A percentile compares a stretch with the other conserved stretches of the same genome.
These are phyloP conservation scores for Brenthis ino DNA, from an alignment of 2,888 invertebrate genomes.

Conservation along the genomic window DNA sequence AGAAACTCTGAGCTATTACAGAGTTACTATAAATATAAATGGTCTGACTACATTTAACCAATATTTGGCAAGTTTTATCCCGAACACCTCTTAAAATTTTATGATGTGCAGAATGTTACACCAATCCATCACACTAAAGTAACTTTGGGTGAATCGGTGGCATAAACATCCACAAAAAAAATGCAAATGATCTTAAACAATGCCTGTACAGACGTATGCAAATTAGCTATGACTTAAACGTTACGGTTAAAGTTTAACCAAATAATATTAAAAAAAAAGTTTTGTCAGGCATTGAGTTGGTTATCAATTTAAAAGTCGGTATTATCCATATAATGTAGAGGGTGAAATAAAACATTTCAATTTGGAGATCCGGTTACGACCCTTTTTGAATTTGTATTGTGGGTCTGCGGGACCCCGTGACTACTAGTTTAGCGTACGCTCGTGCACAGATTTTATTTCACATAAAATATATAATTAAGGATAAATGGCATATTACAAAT, in stretches of 20 bases:
- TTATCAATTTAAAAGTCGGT: slow-evolving; percentile 80
- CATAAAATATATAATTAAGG: slow-evolving; percentile 1
- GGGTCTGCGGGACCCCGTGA: slow-evolving; percentile 76
- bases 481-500: no score
- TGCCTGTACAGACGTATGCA: slow-evolving; percentile 51
- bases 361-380: slow-evolving; percentile 80
- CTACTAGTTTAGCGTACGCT: slow-evolving; percentile 71
- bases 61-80: not conserved
- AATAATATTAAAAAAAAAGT: slow-evolving; percentile 63
- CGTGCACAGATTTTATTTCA: slow-evolving; percentile 25
- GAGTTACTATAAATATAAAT: no score
- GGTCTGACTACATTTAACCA: not conserved
- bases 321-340: slow-evolving; percentile 71
- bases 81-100: slow-evolving; percentile 42
- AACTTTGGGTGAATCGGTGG: slow-evolving; percentile 61
- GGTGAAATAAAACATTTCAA: slow-evolving; percentile 82
- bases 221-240: slow-evolving; percentile 57
- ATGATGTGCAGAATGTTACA: slow-evolving; percentile 63
- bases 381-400: slow-evolving; percentile 77
- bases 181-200: slow-evolving; percentile 52
- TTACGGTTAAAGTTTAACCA: slow-evolving; percentile 78
- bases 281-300: slow-evolving; percentile 69
- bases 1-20: no score
- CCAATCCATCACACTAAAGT: slow-evolving; percentile 63
- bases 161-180: slow-evolving; percentile 60